Base-by-base conservation (phyloP, 1,140 invertebrate species). In the Bombus ignitus region DNA sequence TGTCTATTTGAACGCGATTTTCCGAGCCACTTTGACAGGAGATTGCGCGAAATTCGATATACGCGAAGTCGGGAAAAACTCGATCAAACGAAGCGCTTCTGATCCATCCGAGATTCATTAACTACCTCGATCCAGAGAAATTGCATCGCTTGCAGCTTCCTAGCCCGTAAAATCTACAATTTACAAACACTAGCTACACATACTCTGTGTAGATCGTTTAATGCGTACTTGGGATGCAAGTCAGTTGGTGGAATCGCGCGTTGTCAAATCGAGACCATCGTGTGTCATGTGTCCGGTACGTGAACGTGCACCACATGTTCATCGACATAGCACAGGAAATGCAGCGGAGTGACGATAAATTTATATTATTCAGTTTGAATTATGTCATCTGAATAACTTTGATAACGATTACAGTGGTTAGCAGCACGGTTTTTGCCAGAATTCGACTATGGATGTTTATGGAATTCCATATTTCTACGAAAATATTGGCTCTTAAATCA, bases 221-320 rank as follows among this genome's bases (percentile, higher is more conserved):
- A 53, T 8, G 18, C 18, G 47, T 53, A 53, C 47, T 53, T 53
- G 47, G 47, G 18, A 53, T 53, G 47, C 47, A 53, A 22, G 47
- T 53, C 47, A 6, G 47, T 53, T 53, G 57, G 53, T 42, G 39
- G 12, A 25, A 44, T 85, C 68, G 70, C 77, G 83, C 66, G 83
- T 70, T 66, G 83, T 85, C 83, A 57, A 85, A 80, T 85, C 77
- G 80, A 32, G 83, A 71, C 32, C 77, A 73, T 66, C 77, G 68
- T 80, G 76, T 85, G 83, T 85, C 83, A 74, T 70, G 83, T 85
- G 83, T 59, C 32, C 42, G 28, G 37, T 44, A 62, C 32, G 72
- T 15, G 78, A 65, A 81, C 77, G 59, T 59, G 82, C 44, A 28
- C 57, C 77, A 74, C 83, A 80, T 84, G 78, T 71, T 22, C 53